Evolutionary conservation across 2,797 vertebrate genomes (phyloP), one percentile per base, ranked within the genome.

Genomic region (Sebastes taczanowskii): DNA sequence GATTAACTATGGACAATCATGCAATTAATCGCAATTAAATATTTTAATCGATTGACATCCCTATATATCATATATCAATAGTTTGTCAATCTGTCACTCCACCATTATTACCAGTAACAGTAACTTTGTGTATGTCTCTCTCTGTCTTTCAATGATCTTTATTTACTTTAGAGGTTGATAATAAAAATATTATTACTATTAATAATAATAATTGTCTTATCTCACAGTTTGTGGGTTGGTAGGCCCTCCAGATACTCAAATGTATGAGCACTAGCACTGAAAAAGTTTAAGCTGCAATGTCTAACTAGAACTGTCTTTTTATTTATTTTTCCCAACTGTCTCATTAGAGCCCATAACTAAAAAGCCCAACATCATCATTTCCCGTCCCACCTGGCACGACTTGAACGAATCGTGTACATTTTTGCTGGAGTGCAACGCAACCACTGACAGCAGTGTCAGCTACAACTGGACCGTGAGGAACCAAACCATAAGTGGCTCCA

Each of bases 401-500:
- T 3, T 0, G 0, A 69, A 66, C 3, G 18, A 60, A 3, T 81
- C 69, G 5, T 94, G 94, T 10, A 53, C 1, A 1, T n/a, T 91
- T 71, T 9, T 8, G 1, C 62, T 92, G 16, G 13, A 61, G 2
- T 94, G 94, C 86, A 63, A 0, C 0, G 2, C 55, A 9, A 0
- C 9, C 5, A 6, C 58, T 20, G 1, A 25, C 30, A 20, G 4
- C 2, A 1, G 0, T 0, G 23, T 80, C 20, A 52, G 0, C 63
- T 94, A 84, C 86, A 86, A 0, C 0, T 92, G 89, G 92, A 80
- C 66, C 0, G 61, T 89, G 29, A 23, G 63, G 8, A 49, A n/a
- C 6, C 14, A 46, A 52, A 85, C 3, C 18, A 3, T 0, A 0
- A 32, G 0, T 5, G 92, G 83, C 25, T 1, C 76, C 52, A 46